Evolutionary conservation across 2,888 invertebrate genomes (phyloP), one percentile per base, ranked within the genome.

Genomic region (Heteromurus nitidus): DNA sequence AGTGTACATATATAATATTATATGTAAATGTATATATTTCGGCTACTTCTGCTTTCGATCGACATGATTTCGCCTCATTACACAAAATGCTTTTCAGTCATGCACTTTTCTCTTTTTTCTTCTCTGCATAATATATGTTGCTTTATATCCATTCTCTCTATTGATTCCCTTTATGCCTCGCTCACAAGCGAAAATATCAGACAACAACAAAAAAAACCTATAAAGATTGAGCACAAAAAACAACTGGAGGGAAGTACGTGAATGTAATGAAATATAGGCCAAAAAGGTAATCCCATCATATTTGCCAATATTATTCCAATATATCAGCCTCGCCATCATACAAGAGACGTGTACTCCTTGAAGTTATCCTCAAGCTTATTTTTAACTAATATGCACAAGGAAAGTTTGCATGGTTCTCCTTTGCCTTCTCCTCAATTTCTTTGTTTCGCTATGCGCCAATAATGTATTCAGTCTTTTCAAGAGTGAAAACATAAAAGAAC

Each of bases 11-110:
- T n/a, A n/a, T n/a, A n/a, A n/a, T n/a, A n/a, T n/a, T n/a, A n/a
- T n/a, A n/a, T n/a, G n/a, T n/a, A n/a, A n/a, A n/a, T n/a, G n/a
- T n/a, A n/a, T n/a, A n/a, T n/a, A 47, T 5, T 50, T 65, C 30
- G 65, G 53, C 55, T 75, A 68, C 58, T 76, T 77, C 68, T 69
- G 77, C 28, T 68, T 69, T 69, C 62, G 60, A 69, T 69, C 68
- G 77, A 28, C 69, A 44, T 77, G 77, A 77, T 77, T 77, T 68
- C 53, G 62, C 69, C 77, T 77, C 77, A 77, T 77, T 77, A 77
- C 77, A 44, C 62, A 68, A 69, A 77, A 77, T 69, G 69, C 31
- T 55, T 77, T 68, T 77, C 53, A 77, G 77, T 77, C 77, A 77
- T 77, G 69, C 77, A 76, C 30, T 76, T 68, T 50, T 44, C 69